A percentile compares a stretch with the other conserved stretches of the same genome.
phyloP scores from a whole-genome alignment of 2,113 vertebrate genomes.

The Astur gentilis region DNA sequence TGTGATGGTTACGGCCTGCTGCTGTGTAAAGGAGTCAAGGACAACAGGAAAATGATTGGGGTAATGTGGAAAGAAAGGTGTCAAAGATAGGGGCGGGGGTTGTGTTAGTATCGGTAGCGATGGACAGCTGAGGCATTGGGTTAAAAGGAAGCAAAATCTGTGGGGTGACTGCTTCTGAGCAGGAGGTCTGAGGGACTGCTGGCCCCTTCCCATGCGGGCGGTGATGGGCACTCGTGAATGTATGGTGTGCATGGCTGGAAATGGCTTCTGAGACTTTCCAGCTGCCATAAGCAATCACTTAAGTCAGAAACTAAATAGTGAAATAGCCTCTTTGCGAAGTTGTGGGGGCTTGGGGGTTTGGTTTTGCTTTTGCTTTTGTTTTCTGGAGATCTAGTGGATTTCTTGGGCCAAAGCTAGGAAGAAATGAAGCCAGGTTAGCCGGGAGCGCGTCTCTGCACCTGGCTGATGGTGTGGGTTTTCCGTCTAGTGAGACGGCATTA shows the following conservation, averaged over 20 bases:
- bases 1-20: background rate
- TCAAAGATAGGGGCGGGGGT: background rate
- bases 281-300: background rate
- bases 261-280: background rate
- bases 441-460: background rate
- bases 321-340: background rate
- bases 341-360: background rate
- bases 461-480: fast-evolving
- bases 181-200: background rate
- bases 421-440: background rate
- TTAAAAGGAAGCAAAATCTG: background rate
- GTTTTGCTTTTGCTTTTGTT: background rate
- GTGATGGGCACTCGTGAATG: fast-evolving
- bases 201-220: too few species aligned
- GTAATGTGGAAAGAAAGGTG: background rate
- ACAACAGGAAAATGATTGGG: too few species aligned
- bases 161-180: background rate
- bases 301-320: background rate
- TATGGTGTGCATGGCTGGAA: background rate
- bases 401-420: background rate
- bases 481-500: fast-evolving
- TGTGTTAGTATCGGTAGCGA: background rate
- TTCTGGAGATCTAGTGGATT: background rate
- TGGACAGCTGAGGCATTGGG: fast-evolving
- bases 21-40: too few species aligned